Evolutionary conservation across 2,888 invertebrate species (phyloP).

Genomic region (Litoditis marina): DNA sequence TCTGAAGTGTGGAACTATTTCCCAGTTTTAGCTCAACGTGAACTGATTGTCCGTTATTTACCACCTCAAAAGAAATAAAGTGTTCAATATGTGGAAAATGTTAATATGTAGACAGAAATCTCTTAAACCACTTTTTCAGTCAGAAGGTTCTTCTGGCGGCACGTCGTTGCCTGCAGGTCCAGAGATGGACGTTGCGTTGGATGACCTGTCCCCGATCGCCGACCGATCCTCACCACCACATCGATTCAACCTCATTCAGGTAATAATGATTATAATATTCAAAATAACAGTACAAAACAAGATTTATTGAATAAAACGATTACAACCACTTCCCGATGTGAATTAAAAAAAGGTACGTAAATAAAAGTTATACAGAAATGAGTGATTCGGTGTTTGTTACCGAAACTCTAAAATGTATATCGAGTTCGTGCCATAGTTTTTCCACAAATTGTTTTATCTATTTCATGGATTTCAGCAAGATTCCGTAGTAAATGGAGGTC

Average conservation of each 20-base stretch:
- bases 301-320: no score
- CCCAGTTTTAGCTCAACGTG: no score
- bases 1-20: no score
- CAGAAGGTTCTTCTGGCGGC: slow-evolving; percentile 45
- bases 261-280: no score
- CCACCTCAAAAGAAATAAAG: no score
- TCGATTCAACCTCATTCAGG: slow-evolving; percentile 48
- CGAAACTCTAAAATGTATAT: no score
- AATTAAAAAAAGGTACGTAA: neutral
- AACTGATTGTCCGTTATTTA: no score
- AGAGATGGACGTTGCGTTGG: slow-evolving; percentile 34
- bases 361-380: neutral
- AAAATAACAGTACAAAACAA: no score
- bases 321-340: neutral
- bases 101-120: no score
- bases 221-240: slow-evolving; percentile 45
- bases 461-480: slow-evolving; percentile 37
- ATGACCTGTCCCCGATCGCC: slow-evolving; percentile 54
- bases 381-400: no score
- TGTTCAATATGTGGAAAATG: no score
- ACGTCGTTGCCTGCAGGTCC: slow-evolving; percentile 27
- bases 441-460: neutral
- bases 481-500: slow-evolving; percentile 39
- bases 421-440: neutral
- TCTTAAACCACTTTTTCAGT: slow-evolving; percentile 28